Evolutionary conservation across 2,888 invertebrate genomes (phyloP).

Genomic region (Cheiracanthium punctorium): DNA sequence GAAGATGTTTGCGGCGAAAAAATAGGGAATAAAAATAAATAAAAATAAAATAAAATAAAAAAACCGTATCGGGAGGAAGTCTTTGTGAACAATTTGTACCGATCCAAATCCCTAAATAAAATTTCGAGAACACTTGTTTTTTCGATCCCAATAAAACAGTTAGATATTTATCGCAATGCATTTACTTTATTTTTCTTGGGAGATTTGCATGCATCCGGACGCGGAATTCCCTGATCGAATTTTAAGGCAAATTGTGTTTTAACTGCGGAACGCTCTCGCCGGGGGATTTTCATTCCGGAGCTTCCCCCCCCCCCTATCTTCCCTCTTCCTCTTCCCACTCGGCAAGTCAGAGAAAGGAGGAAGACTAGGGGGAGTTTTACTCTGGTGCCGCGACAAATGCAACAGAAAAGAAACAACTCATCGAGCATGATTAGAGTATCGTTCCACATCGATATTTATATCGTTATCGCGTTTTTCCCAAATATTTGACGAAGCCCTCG

Average conservation of each 20-base stretch:
- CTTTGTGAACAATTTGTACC: constrained; percentile 8
- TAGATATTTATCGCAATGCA: constrained; percentile 64
- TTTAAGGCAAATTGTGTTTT: constrained; percentile 69
- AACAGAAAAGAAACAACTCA: constrained; percentile 56
- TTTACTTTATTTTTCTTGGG: constrained; percentile 54
- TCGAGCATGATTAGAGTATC: constrained; percentile 53
- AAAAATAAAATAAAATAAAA: too few relatives aligned
- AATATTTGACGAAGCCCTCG: constrained; percentile 26
- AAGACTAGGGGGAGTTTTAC: background rate
- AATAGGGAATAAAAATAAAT: too few relatives aligned
- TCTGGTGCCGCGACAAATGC: constrained; percentile 32
- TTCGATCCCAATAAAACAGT: constrained; percentile 25
- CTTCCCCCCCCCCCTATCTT: constrained; percentile 14
- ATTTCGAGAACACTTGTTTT: constrained; percentile 14
- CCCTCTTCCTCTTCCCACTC: background rate
- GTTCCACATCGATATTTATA: constrained; percentile 64
- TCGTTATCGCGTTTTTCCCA: constrained; percentile 39
- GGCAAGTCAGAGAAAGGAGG: constrained; percentile 9
- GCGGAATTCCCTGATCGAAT: constrained; percentile 57
- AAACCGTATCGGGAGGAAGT: background rate
- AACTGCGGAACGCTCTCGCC: constrained; percentile 41
- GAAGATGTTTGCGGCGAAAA: background rate
- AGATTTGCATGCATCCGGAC: constrained; percentile 23
- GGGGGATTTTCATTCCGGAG: constrained; percentile 27
- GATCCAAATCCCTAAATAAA: constrained; percentile 17